phyloP scores from a whole-genome alignment of 2,888 invertebrate genomes.

The Dermolepida albohirtum region DNA sequence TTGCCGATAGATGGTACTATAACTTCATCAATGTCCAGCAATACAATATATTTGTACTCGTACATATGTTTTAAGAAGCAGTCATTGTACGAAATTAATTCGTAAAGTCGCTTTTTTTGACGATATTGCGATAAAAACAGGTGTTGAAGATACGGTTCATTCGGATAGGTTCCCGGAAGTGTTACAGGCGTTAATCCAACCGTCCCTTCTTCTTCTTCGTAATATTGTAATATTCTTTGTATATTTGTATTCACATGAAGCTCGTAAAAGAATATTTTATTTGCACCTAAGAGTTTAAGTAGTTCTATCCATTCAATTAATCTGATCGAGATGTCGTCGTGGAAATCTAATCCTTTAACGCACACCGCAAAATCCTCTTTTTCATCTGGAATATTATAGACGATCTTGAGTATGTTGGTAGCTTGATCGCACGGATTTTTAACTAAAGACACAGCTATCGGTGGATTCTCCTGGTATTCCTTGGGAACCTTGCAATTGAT shows the following conservation, averaged over 20 bases:
- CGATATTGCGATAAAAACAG: constrained; percentile 86
- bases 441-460: constrained; percentile 84
- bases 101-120: constrained; percentile 90
- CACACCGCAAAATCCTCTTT: constrained; percentile 85
- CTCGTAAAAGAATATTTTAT: constrained; percentile 89
- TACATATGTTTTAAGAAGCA: constrained; percentile 90
- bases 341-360: constrained; percentile 91
- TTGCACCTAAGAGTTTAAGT: constrained; percentile 83
- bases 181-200: constrained; percentile 82
- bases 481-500: constrained; percentile 86
- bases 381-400: constrained; percentile 75
- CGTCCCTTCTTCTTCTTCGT: constrained; percentile 43
- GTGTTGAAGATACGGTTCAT: constrained; percentile 83
- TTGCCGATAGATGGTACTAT: constrained; percentile 81
- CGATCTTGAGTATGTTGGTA: constrained; percentile 81
- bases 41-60: constrained; percentile 83
- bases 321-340: constrained; percentile 85
- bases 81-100: constrained; percentile 93
- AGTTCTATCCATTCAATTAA: constrained; percentile 93
- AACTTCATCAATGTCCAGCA: constrained; percentile 88
- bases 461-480: constrained; percentile 74
- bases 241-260: constrained; percentile 89
- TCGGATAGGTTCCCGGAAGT: constrained; percentile 87
- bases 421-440: constrained; percentile 83
- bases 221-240: constrained; percentile 73